Conservation (phyloP, 2,888 invertebrate species). For the Hydropsyche betteni region DNA sequence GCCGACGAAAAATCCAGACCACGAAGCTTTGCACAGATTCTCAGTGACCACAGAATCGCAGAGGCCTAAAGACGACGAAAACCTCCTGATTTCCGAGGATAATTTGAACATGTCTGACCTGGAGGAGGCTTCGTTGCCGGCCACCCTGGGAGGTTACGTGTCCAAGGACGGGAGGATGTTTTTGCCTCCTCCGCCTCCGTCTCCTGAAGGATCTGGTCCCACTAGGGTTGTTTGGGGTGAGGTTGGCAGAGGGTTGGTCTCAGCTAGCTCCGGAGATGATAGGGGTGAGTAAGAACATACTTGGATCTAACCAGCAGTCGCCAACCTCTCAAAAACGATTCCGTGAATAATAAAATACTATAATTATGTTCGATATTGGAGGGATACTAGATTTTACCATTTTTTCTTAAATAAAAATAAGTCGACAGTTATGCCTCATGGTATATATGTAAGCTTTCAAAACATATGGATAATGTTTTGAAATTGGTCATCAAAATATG, state of each 20-base stretch:
- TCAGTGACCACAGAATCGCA: constrained; percentile 29
- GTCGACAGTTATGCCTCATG: too few relatives aligned
- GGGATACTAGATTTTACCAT: too few relatives aligned
- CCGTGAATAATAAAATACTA: too few relatives aligned
- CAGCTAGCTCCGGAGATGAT: constrained; percentile 45
- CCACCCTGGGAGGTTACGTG: constrained; percentile 7
- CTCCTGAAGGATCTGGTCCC: constrained; percentile 13
- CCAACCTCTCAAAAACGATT: too few relatives aligned
- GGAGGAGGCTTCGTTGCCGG: constrained; percentile 14
- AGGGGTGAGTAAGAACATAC: constrained; percentile 40
- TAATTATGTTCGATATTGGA: too few relatives aligned
- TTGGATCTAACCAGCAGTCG: too few relatives aligned
- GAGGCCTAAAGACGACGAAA: not conserved
- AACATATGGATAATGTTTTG: too few relatives aligned
- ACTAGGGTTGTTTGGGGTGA: constrained; percentile 50
- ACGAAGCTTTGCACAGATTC: not conserved
- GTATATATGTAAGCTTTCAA: too few relatives aligned
- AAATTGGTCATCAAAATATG: too few relatives aligned
- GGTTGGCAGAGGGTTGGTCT: constrained; percentile 48
- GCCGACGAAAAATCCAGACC: not conserved
- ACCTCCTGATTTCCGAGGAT: not conserved
- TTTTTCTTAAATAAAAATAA: too few relatives aligned
- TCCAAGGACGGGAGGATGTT: not conserved
- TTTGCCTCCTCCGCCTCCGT: not conserved
- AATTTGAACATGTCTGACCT: not conserved